phyloP scores from a whole-genome alignment of 2,113 vertebrate genomes.

The Megaceryle maxima region DNA sequence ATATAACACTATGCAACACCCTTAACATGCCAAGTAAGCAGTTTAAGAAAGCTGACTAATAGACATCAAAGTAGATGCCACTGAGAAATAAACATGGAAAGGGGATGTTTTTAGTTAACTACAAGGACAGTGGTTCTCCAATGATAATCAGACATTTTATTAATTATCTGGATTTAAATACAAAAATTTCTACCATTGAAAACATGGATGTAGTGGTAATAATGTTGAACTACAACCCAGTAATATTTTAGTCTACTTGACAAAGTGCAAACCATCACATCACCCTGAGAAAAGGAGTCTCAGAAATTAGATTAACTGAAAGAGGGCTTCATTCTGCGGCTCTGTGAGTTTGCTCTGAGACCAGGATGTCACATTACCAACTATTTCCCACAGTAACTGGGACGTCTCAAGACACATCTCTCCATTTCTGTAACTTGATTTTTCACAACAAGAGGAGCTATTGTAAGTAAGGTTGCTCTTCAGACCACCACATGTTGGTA shows the following conservation, averaged over 20 bases:
- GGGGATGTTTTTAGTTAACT: not conserved
- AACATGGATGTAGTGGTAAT: not conserved
- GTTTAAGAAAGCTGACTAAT: not conserved
- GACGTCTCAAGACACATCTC: not conserved
- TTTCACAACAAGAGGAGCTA: not conserved
- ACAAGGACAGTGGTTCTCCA: not conserved
- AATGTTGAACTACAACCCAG: not conserved
- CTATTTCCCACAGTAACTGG: not conserved
- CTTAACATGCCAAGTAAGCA: not conserved
- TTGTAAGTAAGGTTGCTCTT: not conserved
- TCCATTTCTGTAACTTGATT: not conserved
- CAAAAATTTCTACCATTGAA: not conserved
- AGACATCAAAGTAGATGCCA: not conserved
- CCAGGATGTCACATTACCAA: not conserved
- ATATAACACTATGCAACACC: slow-evolving; percentile 22
- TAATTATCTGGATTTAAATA: not conserved
- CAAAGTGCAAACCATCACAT: not conserved
- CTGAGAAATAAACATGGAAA: not conserved
- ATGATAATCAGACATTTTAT: not conserved
- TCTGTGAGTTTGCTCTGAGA: not conserved
- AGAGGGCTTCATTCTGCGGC: not conserved
- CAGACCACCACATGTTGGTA: not conserved
- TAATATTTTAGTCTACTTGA: not conserved
- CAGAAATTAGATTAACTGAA: not conserved
- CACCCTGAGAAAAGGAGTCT: not conserved